Evolutionary conservation across 2,888 invertebrate genomes (phyloP), one percentile per base, ranked within the genome.

Genomic region (Pachycephus smyrnensis): DNA sequence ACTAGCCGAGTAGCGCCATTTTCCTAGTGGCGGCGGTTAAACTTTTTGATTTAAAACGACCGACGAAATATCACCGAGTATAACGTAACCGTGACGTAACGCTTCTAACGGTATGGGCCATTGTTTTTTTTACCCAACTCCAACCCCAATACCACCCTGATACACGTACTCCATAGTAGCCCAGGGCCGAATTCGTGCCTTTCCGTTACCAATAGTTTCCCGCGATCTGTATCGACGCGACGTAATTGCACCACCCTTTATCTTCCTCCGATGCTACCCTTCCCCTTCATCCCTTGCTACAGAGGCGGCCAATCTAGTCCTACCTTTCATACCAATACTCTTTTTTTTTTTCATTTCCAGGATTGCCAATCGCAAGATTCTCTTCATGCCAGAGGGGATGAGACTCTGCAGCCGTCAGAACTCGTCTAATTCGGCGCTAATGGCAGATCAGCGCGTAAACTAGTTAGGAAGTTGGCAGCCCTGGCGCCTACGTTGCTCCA

Each of bases 1-100:
- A 80, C 75, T 35, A 33, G 75, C 79, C 68, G 73, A 69, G 37
- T 79, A 73, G 73, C 77, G 31, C 69, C 73, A 32, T 74, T 30
- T 76, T 76, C 30, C 71, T 69, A 71, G 73, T 15, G 23, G 76
- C 32, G 37, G 71, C 73, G 40, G 31, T 71, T 31, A 71, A 75
- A 80, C 81, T 73, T 81, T 80, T 75, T 81, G 80, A 82, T 82
- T 80, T 80, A 82, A 81, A 79, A 80, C 73, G 55, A 40, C 31
- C 55, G 23, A 55, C 55, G 23, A 55, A 55, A 55, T 55, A 55
- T 55, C 55, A 55, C 55, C 55, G 55, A 55, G 9, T 23, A 55
- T 23, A 55, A 55, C 55, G 55, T 23, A 23, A 55, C 55, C 55
- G 55, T 55, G 55, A 55, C 23, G 55, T 40, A 40, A 15, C 15